Base-by-base conservation (phyloP, 2,113 vertebrate genomes). In the Hypanus sabinus region DNA sequence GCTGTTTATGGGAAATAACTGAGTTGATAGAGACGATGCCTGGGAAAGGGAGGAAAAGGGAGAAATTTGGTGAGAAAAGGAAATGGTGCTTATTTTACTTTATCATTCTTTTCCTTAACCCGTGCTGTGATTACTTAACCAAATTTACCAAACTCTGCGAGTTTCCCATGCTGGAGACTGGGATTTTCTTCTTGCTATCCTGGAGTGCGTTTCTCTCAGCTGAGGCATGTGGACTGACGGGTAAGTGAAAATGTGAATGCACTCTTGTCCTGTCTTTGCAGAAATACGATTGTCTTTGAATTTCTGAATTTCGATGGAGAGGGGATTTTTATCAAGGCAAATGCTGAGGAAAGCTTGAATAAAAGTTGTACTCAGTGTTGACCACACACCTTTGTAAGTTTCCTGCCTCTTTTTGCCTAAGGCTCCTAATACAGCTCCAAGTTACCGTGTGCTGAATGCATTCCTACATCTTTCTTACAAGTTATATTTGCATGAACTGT, bases 191-290 rank as follows among this genome's bases (percentile, higher is more conserved):
- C 95, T 96, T 98, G 2, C 95, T 98, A 0, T 98, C 97, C 70
- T 98, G 97, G 97, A 97, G 97, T 94, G 97, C 98, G 93, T 98
- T 98, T 96, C 96, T 98, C 96, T 98, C 97, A 68, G 97, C 97
- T 0, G 97, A 98, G 95, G 97, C 97, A 0, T 95, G 96, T 8
- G 97, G 97, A 93, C 97, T 98, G 94, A 98, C 97, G 96, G 97
- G 97, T 98, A 95, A 97, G 96, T 94, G 71, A 93, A 22, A 55
- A 24, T 68, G 24, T 14, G 24, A 12, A 20, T 33, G 11, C 90
- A 73, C 9, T 8, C 20, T 27, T 14, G 2, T 33, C n/a, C 3
- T 71, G 36, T 27, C 30, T 22, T 71, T 93, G 27, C n/a, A n/a
- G 10, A 85, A 85, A 57, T 57, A 60, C 57, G 65, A 6, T 12